Base-by-base conservation (phyloP, 1,140 invertebrate genomes). In the Alviniconcha marisindica region DNA sequence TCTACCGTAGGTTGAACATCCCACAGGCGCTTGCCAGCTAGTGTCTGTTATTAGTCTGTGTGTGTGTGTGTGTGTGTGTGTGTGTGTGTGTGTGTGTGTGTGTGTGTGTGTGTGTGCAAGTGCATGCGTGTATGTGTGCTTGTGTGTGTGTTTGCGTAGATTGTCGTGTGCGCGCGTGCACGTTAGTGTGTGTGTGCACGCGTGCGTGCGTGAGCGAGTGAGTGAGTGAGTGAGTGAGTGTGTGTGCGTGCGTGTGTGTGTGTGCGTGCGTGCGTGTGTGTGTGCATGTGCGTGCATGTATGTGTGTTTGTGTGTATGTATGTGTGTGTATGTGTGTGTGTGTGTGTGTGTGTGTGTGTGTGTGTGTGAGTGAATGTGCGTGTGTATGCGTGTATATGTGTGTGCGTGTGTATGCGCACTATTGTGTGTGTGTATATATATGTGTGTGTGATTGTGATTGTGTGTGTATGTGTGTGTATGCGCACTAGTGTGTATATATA, bases 191-290 rank as follows among this genome's bases (percentile, higher is more conserved):
- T 60, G 56, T 60, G 56, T 60, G 56, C 28, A n/a, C 28, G 56
- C 28, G 56, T 60, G 56, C 28, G 56, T 60, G 56, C 28, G 56
- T 60, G 56, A 24, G 56, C 28, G 56, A 24, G 56, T 60, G 56
- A 24, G 56, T 60, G 56, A 24, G 56, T 60, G 56, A 24, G 56
- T 60, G 56, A 24, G 56, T 60, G 56, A 24, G 56, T 60, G 56
- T 60, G 56, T 60, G 56, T 60, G 56, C 24, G 24, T 60, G 56
- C 28, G 56, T 60, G 56, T 60, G 56, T 60, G 56, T 60, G 56
- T 60, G 56, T 60, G 56, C 28, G 56, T 60, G 56, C 28, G 56
- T 60, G 56, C 28, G 56, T 60, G 56, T 60, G 56, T 60, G 56
- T 60, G 56, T 60, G 56, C 24, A n/a, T 24, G 56, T 24, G 56